These are phyloP conservation scores for Clarias platycephalus DNA, from an alignment of 2,797 vertebrate species.

Conservation along the genomic window DNA sequence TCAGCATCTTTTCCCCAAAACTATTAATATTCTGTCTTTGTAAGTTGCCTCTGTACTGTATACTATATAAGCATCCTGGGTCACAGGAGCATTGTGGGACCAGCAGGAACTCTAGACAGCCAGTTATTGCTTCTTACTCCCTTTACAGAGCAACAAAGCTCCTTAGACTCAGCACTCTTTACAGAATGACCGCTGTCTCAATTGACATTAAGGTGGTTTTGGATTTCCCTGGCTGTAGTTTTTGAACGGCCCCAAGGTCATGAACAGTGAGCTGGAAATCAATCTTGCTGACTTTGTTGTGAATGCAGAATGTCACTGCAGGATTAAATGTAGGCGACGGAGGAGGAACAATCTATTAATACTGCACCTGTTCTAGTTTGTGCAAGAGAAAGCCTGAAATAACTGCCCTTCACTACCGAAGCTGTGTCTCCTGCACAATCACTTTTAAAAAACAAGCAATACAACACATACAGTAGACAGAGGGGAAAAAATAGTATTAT, in stretches of 20 bases:
- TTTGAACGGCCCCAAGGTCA: slow-evolving; percentile 21
- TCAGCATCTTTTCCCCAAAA: not conserved
- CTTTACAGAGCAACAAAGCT: slow-evolving; percentile 14
- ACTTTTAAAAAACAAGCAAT: too few species aligned
- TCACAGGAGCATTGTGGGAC: slow-evolving; percentile 3
- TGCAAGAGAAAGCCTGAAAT: slow-evolving; percentile 32
- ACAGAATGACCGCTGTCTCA: not conserved
- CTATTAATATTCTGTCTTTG: slow-evolving; percentile 6
- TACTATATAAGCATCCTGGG: not conserved
- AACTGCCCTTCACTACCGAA: slow-evolving; percentile 25
- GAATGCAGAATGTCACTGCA: slow-evolving; percentile 34
- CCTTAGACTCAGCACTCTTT: not conserved
- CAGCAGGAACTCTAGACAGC: not conserved
- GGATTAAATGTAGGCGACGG: slow-evolving; percentile 23
- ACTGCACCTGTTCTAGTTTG: slow-evolving; percentile 25
- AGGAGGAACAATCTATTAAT: slow-evolving; percentile 35
- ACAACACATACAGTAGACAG: not conserved
- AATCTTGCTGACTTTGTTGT: slow-evolving; percentile 36
- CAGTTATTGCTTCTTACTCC: slow-evolving; percentile 24
- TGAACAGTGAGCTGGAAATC: slow-evolving; percentile 23
- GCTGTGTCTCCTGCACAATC: not conserved
- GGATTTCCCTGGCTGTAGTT: slow-evolving; percentile 26
- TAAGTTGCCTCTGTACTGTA: not conserved
- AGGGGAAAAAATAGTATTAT: not conserved
- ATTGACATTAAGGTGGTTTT: slow-evolving; percentile 16